These are phyloP conservation scores for Sitta carolinensis DNA, from an alignment of 2,797 vertebrate genomes.

Conservation along the genomic window DNA sequence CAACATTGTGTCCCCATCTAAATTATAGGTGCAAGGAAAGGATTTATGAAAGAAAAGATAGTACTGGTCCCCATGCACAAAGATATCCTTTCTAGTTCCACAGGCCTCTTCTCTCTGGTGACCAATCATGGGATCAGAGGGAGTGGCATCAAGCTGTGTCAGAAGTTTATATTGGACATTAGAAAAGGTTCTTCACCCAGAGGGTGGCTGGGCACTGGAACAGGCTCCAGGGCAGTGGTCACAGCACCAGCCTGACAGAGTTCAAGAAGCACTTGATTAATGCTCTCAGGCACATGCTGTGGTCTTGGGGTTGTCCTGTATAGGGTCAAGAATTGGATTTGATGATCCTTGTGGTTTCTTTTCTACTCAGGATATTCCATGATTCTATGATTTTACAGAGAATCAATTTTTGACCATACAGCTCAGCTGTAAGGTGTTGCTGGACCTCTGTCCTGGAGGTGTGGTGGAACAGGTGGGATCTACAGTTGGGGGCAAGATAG, in stretches of 20 bases:
- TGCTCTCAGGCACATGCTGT: neutral
- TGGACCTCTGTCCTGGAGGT: neutral
- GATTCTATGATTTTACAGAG: neutral
- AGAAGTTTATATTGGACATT: neutral
- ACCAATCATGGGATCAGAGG: neutral
- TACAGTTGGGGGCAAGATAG: neutral
- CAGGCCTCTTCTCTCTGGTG: neutral
- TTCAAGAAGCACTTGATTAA: rapidly evolving
- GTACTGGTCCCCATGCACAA: neutral
- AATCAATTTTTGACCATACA: rapidly evolving
- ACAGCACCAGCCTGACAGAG: neutral
- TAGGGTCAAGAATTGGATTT: neutral
- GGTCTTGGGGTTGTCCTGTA: neutral
- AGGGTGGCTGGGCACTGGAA: neutral
- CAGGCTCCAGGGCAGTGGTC: neutral
- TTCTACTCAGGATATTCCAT: neutral
- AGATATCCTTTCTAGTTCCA: neutral
- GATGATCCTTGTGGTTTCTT: neutral
- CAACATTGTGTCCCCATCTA: neutral
- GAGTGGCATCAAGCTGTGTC: neutral
- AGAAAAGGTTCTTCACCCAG: neutral
- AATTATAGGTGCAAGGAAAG: neutral
- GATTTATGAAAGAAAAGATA: neutral
- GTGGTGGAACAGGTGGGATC: neutral
- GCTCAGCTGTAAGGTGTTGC: neutral